Percentiles rank a stretch among this genome's conserved stretches.
Conservation (phyloP, 2,797 vertebrate species). For the Pteronotus mesoamericanus region DNA sequence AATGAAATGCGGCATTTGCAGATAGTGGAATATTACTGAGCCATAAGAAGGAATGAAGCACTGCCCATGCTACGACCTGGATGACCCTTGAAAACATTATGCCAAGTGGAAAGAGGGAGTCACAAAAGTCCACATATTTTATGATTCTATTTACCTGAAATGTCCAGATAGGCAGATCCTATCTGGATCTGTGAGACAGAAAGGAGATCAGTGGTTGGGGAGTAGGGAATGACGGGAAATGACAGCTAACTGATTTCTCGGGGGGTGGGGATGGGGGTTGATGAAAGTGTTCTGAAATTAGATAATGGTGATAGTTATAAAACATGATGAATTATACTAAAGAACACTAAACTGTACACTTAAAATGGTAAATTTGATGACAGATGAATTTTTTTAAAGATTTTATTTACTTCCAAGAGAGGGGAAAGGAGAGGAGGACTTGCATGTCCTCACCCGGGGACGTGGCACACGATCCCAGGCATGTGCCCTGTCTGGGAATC, state of each 20-base stretch:
- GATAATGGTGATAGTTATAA: neutral
- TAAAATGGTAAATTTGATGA: neutral
- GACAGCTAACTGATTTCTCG: neutral
- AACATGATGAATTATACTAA: neutral
- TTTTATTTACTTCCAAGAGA: too few relatives aligned
- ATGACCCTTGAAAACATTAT: neutral
- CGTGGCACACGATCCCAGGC: too few relatives aligned
- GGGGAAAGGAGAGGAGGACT: too few relatives aligned
- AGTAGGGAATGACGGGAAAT: neutral
- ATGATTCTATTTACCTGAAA: neutral
- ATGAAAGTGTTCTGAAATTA: neutral
- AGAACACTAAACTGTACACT: neutral
- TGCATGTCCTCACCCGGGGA: too few relatives aligned
- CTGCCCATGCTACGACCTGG: too few relatives aligned
- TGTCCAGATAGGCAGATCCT: neutral
- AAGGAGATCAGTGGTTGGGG: neutral
- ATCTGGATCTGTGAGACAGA: neutral
- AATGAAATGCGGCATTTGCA: neutral
- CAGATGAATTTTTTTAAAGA: neutral
- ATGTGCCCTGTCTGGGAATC: too few relatives aligned
- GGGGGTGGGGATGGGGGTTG: too few relatives aligned
- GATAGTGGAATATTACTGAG: neutral
- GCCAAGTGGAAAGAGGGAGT: neutral
- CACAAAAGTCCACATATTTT: neutral
- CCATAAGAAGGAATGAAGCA: neutral